These are phyloP conservation scores for Calcarius ornatus DNA, from an alignment of 2,113 vertebrate genomes.

Conservation along the genomic window DNA sequence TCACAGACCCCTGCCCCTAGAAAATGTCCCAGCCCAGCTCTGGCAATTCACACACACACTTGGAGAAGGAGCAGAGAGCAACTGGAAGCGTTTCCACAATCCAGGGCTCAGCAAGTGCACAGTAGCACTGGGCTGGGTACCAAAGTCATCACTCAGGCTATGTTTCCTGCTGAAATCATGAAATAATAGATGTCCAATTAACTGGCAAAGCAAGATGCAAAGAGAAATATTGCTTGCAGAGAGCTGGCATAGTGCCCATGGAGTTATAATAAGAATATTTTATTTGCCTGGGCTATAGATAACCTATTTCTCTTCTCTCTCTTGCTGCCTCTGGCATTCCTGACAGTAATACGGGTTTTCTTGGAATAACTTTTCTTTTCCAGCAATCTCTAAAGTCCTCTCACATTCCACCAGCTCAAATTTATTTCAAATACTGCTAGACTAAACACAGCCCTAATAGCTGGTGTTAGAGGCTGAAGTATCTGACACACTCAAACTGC, in stretches of 20 bases:
- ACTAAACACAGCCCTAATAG: not conserved
- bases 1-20: not conserved
- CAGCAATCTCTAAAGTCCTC: not conserved
- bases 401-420: not conserved
- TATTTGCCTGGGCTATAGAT: conserved; percentile 38
- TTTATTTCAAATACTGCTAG: not conserved
- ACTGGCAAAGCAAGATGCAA: conserved; percentile 12
- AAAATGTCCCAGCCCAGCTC: not conserved
- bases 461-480: not conserved
- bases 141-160: conserved; percentile 33
- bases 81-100: not conserved
- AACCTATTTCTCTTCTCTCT: conserved; percentile 18
- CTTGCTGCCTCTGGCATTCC: not conserved
- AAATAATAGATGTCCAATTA: conserved; percentile 54
- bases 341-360: not conserved
- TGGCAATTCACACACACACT: not conserved
- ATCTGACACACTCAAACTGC: not conserved
- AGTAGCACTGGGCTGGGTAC: conserved; percentile 27
- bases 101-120: not conserved
- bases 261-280: conserved; percentile 48
- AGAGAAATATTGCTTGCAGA: conserved; percentile 33
- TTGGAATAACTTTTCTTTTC: not conserved
- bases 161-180: conserved; percentile 48
- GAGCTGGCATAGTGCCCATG: conserved; percentile 5
- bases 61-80: not conserved